Evolutionary conservation across 2,113 vertebrate species (phyloP).

Genomic region (Pseudorasbora parva): DNA sequence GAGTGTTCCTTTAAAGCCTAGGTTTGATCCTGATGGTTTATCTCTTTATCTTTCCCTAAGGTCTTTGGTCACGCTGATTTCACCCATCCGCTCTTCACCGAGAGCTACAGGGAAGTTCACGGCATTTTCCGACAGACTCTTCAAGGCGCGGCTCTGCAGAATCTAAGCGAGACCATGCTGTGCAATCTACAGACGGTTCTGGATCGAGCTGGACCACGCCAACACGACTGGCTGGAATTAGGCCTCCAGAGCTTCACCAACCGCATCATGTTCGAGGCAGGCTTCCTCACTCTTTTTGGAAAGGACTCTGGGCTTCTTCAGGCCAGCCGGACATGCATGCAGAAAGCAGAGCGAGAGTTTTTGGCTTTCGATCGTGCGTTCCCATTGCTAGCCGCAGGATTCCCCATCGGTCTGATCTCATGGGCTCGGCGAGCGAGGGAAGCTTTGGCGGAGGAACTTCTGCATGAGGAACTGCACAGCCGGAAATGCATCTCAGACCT

Average conservation of each 20-base stretch:
- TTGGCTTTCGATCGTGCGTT: slow-evolving; percentile 62
- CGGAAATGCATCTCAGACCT: slow-evolving; percentile 59
- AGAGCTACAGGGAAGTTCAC: too few relatives aligned
- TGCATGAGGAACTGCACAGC: slow-evolving; percentile 52
- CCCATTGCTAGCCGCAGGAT: slow-evolving; percentile 59
- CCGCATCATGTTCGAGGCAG: slow-evolving; percentile 68
- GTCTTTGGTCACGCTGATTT: too few relatives aligned
- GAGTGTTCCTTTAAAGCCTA: too few relatives aligned
- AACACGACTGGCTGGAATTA: slow-evolving; percentile 54
- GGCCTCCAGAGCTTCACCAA: slow-evolving; percentile 62
- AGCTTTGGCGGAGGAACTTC: slow-evolving; percentile 55
- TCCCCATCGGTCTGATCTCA: slow-evolving; percentile 58
- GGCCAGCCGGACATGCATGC: slow-evolving; percentile 35
- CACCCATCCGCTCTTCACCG: too few relatives aligned
- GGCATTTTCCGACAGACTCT: too few relatives aligned
- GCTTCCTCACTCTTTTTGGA: slow-evolving; percentile 66
- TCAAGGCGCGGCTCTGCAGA: too few relatives aligned
- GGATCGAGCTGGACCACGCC: background rate
- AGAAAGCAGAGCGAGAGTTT: slow-evolving; percentile 56
- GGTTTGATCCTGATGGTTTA: too few relatives aligned
- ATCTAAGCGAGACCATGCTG: slow-evolving; percentile 53
- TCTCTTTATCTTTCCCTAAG: too few relatives aligned
- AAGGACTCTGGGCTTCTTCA: slow-evolving; percentile 38
- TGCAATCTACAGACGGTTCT: slow-evolving; percentile 61
- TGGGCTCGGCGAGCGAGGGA: slow-evolving; percentile 59